phyloP scores from a whole-genome alignment of 2,113 vertebrate genomes.

The Castor canadensis region DNA sequence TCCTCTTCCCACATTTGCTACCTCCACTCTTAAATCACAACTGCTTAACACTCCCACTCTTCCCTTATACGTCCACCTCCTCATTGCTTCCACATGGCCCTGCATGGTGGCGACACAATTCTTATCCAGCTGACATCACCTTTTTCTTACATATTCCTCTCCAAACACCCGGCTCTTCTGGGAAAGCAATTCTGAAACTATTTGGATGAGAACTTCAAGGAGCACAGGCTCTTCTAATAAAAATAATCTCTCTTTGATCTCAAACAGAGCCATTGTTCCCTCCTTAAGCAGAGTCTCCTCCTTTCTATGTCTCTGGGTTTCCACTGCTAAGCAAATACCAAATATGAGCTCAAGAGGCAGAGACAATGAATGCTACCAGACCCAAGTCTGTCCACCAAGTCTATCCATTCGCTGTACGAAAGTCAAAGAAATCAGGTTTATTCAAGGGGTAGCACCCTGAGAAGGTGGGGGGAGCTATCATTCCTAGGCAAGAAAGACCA shows the following conservation, averaged over 20 bases:
- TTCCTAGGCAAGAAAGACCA: background rate
- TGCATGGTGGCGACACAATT: background rate
- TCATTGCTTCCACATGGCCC: constrained; percentile 51
- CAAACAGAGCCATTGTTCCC: background rate
- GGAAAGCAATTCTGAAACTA: background rate
- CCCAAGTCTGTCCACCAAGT: too few relatives aligned
- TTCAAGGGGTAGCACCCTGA: background rate
- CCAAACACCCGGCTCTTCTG: background rate
- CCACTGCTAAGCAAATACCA: background rate
- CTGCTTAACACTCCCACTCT: constrained; percentile 54
- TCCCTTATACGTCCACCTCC: constrained; percentile 37
- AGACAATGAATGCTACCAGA: background rate
- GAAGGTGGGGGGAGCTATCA: background rate
- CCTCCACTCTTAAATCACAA: constrained; percentile 56
- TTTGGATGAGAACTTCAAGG: background rate
- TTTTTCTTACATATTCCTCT: constrained; percentile 40
- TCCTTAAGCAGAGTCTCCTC: background rate
- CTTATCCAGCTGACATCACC: constrained; percentile 42
- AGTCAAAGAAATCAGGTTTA: background rate
- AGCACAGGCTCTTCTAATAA: background rate
- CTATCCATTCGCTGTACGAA: too few relatives aligned
- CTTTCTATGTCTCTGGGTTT: background rate
- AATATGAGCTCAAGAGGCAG: background rate
- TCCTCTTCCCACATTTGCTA: constrained; percentile 56
- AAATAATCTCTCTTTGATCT: background rate